These are phyloP conservation scores for Pantala flavescens DNA, from an alignment of 1,140 invertebrate genomes.

Conservation along the genomic window DNA sequence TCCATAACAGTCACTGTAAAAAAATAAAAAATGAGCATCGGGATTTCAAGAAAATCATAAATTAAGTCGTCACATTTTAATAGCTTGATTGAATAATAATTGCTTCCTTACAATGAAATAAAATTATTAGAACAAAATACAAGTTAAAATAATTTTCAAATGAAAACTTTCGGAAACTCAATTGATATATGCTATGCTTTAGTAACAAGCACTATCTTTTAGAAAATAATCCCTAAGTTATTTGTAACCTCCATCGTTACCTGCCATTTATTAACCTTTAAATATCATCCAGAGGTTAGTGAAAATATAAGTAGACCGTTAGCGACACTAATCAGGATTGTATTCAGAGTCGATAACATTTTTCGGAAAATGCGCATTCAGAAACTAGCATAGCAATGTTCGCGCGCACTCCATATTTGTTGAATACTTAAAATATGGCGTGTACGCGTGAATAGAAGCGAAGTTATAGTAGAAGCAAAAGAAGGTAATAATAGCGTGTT, in stretches of 20 bases:
- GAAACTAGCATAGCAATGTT: not conserved
- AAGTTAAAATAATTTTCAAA: not conserved
- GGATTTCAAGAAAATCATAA: too few species aligned
- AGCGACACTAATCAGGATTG: too few species aligned
- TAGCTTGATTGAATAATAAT: too few species aligned
- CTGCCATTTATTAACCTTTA: too few species aligned
- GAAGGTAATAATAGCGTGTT: not conserved
- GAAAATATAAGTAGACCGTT: too few species aligned
- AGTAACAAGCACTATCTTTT: not conserved
- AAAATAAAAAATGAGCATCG: too few species aligned
- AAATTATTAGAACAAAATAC: too few species aligned
- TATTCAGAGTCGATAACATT: not conserved
- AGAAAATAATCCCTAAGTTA: not conserved
- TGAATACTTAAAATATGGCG: conserved; percentile 6
- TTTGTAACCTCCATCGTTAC: not conserved
- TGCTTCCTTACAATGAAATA: too few species aligned
- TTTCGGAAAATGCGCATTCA: not conserved
- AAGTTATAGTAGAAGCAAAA: not conserved
- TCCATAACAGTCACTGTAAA: too few species aligned
- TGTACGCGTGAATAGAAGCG: not conserved
- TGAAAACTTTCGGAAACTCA: not conserved
- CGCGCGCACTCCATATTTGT: not conserved
- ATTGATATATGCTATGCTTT: not conserved
- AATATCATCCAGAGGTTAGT: too few species aligned
- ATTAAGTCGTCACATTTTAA: too few species aligned